Percentiles rank a stretch among this genome's conserved stretches.
Conservation (phyloP, 2,113 vertebrate genomes). For the Otus sunia region DNA sequence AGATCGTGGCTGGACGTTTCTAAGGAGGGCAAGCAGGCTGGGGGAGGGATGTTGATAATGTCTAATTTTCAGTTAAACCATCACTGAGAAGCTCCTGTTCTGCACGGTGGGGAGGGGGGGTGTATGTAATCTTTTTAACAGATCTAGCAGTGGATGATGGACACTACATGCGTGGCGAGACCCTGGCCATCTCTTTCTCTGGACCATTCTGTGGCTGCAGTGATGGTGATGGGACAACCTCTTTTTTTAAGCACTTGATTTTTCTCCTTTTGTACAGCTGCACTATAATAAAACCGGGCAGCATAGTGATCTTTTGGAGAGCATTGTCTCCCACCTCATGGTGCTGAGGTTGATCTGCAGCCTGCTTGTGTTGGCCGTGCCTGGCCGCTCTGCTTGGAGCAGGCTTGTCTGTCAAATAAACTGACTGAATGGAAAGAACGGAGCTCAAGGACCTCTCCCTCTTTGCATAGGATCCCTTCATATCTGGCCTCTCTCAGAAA, state of each 20-base stretch:
- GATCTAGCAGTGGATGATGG: neutral
- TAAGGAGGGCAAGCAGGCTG: neutral
- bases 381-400: neutral
- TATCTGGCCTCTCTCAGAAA: neutral
- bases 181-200: neutral
- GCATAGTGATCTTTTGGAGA: neutral
- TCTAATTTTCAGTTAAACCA: constrained; percentile 14
- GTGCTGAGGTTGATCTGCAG: neutral
- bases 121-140: neutral
- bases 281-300: neutral
- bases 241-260: constrained; percentile 23
- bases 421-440: neutral
- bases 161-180: neutral
- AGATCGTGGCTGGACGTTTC: neutral
- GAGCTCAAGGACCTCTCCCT: neutral
- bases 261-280: constrained; percentile 43
- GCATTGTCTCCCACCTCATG: neutral
- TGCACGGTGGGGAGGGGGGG: neutral
- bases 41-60: neutral
- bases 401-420: constrained; percentile 37
- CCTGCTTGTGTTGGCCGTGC: neutral
- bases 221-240: neutral
- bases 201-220: neutral
- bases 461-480: neutral
- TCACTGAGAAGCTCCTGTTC: constrained; percentile 1